Evolutionary conservation across 1,140 invertebrate genomes (phyloP).

Genomic region (Drosophila watanabei): DNA sequence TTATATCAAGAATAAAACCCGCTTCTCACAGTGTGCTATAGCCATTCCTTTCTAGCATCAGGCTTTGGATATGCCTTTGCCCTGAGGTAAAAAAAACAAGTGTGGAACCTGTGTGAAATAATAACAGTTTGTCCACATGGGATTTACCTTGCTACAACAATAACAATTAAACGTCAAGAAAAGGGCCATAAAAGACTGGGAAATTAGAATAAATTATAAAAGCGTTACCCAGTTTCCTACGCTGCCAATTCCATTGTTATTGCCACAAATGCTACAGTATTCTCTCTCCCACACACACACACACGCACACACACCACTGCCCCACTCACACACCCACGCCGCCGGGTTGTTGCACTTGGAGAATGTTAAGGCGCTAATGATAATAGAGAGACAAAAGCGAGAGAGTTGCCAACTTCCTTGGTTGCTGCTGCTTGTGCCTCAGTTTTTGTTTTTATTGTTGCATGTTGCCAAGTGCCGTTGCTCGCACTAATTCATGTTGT

Average conservation of each 20-base stretch:
- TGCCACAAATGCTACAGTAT: conserved; percentile 51
- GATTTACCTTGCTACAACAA: conserved; percentile 23
- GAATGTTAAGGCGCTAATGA: conserved; percentile 53
- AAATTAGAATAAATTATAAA: conserved; percentile 72
- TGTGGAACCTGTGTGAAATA: conserved; percentile 56
- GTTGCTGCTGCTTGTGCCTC: conserved; percentile 4
- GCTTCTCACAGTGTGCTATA: background rate
- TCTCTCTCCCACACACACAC: conserved; percentile 34
- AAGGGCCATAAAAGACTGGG: conserved; percentile 55
- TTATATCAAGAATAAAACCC: background rate
- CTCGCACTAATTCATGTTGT: conserved; percentile 68
- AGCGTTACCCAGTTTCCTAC: conserved; percentile 74
- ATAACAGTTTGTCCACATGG: conserved; percentile 38
- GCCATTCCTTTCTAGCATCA: conserved; percentile 5
- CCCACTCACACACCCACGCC: conserved; percentile 24
- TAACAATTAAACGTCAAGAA: conserved; percentile 47
- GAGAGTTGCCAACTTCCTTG: conserved; percentile 56
- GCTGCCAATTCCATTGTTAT: conserved; percentile 57
- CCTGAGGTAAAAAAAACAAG: conserved; percentile 25
- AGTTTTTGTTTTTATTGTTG: conserved; percentile 30
- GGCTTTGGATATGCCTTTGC: background rate
- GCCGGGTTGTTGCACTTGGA: conserved; percentile 60
- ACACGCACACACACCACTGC: background rate
- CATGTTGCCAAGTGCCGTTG: conserved; percentile 73
- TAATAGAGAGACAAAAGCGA: conserved; percentile 38